Conservation (phyloP, 2,113 vertebrate species). For the Neogobius melanostomus region DNA sequence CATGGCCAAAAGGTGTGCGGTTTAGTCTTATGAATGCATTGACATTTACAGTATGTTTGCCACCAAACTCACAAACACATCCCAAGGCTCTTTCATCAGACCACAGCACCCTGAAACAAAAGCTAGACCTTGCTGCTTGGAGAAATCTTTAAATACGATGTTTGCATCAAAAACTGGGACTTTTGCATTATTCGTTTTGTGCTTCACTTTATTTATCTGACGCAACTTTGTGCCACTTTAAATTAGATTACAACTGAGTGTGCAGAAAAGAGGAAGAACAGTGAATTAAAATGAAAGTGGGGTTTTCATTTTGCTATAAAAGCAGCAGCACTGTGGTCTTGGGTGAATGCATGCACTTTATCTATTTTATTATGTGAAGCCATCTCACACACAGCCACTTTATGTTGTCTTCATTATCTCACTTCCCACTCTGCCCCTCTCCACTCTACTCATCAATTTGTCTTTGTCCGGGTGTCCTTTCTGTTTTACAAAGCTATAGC, state of each 20-base stretch:
- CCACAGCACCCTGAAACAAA: constrained; percentile 14
- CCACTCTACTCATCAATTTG: neutral
- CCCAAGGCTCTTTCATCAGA: constrained; percentile 66
- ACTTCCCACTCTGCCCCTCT: constrained; percentile 8
- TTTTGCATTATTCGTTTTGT: constrained; percentile 37
- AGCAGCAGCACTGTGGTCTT: constrained; percentile 22
- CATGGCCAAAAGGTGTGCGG: constrained; percentile 16
- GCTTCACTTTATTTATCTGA: constrained; percentile 74
- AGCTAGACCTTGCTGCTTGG: constrained; percentile 14
- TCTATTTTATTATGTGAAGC: constrained; percentile 41
- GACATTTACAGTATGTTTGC: constrained; percentile 85
- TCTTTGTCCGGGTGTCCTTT: constrained; percentile 3
- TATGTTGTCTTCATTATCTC: constrained; percentile 26
- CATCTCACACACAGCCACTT: constrained; percentile 16
- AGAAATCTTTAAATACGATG: constrained; percentile 33
- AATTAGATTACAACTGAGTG: constrained; percentile 62
- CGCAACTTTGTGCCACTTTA: constrained; percentile 59
- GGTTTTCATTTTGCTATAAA: constrained; percentile 62
- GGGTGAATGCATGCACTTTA: constrained; percentile 40
- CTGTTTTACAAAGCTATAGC: neutral
- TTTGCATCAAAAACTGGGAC: constrained; percentile 12
- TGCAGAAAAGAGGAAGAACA: constrained; percentile 25
- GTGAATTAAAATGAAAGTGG: constrained; percentile 59
- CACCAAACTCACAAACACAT: constrained; percentile 84
- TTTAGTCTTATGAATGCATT: constrained; percentile 81